Evolutionary conservation across 23 tunicate genomes (phyloP).

Genomic region (Trididemnum nubilum): DNA sequence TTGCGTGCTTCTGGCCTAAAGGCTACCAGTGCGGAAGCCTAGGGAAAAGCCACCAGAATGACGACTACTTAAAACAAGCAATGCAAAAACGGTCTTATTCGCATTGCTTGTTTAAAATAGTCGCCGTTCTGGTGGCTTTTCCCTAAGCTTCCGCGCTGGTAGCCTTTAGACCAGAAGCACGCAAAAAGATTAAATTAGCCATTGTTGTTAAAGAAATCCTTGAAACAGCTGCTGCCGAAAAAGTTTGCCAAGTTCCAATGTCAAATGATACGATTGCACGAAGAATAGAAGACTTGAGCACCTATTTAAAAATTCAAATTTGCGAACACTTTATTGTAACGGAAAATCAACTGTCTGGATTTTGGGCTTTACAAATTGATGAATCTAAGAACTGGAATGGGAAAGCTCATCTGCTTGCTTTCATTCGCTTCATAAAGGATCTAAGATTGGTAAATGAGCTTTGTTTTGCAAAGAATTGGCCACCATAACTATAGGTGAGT

Average conservation of each 20-base stretch:
- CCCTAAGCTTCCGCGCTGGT: too few species aligned
- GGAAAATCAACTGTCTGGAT: constrained; percentile 36
- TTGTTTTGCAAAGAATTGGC: constrained; percentile 64
- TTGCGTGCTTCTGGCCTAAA: too few species aligned
- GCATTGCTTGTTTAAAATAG: too few species aligned
- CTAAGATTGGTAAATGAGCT: constrained; percentile 50
- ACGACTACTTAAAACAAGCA: too few species aligned
- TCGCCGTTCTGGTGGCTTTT: too few species aligned
- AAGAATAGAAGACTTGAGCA: constrained; percentile 57
- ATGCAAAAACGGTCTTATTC: too few species aligned
- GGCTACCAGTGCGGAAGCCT: too few species aligned
- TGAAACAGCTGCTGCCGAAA: constrained; percentile 54
- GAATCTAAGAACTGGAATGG: constrained; percentile 60
- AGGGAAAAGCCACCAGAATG: too few species aligned
- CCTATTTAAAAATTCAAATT: constrained; percentile 52
- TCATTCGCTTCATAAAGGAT: constrained; percentile 55
- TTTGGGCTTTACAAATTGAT: constrained; percentile 54
- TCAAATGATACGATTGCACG: constrained; percentile 43
- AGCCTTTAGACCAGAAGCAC: too few species aligned
- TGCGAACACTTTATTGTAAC: constrained; percentile 53
- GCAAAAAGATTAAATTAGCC: too few species aligned
- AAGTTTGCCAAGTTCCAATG: constrained; percentile 43
- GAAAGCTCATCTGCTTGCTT: constrained; percentile 65
- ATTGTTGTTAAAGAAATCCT: constrained; percentile 53
- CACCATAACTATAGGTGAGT: constrained; percentile 56